Conservation (phyloP, 2,888 invertebrate genomes). For the Vannuccia rotundouncinata region DNA sequence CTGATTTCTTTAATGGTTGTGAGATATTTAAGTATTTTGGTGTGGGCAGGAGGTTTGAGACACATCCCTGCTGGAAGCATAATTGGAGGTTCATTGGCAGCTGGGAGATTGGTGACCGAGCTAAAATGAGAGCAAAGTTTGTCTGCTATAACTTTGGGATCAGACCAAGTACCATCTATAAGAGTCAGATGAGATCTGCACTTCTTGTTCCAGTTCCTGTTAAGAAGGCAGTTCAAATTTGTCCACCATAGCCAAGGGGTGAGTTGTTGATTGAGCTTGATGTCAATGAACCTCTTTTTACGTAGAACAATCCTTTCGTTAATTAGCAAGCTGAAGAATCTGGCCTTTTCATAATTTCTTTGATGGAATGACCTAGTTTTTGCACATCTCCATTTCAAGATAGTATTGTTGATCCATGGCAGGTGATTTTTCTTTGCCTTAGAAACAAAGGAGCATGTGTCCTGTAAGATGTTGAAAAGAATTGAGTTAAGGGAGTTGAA, state of each 20-base stretch:
- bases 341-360: neutral
- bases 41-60: neutral
- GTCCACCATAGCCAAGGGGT: neutral
- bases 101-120: neutral
- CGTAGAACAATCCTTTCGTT: neutral
- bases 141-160: neutral
- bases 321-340: neutral
- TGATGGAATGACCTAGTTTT: neutral
- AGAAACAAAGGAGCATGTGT: neutral
- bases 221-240: neutral
- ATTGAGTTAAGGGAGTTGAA: neutral
- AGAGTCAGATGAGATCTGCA: neutral
- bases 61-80: neutral
- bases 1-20: conserved; percentile 11
- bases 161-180: neutral
- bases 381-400: neutral
- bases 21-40: neutral
- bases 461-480: neutral
- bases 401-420: neutral
- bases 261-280: neutral
- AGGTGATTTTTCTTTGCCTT: neutral
- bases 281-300: neutral
- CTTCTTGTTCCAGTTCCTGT: neutral
- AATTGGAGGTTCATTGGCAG: conserved; percentile 3
- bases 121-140: conserved; percentile 3